Evolutionary conservation across 92 coral and sea anemone genomes (phyloP).

Genomic region (Parazoanthus swiftii): DNA sequence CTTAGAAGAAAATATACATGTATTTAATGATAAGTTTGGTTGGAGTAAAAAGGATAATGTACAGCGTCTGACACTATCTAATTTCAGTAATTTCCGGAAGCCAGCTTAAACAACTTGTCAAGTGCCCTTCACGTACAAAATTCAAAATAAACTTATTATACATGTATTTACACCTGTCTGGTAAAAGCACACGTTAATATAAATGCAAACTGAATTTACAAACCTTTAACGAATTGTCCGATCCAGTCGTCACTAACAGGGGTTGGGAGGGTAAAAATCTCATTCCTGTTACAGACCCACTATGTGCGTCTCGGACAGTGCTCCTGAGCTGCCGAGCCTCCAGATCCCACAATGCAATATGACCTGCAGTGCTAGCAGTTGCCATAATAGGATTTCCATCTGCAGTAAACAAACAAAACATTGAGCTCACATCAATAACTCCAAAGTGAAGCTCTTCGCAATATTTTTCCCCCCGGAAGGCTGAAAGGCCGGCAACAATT

Average conservation of each 20-base stretch:
- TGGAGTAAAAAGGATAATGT: no score
- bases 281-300: constrained; percentile 80
- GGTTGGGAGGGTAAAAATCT: constrained; percentile 91
- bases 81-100: no score
- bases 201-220: not conserved
- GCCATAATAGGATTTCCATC: constrained; percentile 97
- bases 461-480: no score
- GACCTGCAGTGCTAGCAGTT: constrained; percentile 90
- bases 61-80: not conserved
- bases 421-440: not conserved
- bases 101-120: no score
- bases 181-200: no score
- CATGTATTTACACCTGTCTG: no score
- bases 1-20: no score
- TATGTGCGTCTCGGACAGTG: constrained; percentile 84
- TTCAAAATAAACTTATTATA: no score
- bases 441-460: no score
- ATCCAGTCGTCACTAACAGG: constrained; percentile 78
- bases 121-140: no score
- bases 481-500: no score
- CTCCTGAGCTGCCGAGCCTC: constrained; percentile 86
- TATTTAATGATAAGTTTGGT: no score
- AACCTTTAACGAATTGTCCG: constrained; percentile 93
- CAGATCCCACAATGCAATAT: constrained; percentile 96
- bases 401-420: constrained; percentile 1